phyloP scores from a whole-genome alignment of 1,140 invertebrate species.

The Aphaenogaster floridana region DNA sequence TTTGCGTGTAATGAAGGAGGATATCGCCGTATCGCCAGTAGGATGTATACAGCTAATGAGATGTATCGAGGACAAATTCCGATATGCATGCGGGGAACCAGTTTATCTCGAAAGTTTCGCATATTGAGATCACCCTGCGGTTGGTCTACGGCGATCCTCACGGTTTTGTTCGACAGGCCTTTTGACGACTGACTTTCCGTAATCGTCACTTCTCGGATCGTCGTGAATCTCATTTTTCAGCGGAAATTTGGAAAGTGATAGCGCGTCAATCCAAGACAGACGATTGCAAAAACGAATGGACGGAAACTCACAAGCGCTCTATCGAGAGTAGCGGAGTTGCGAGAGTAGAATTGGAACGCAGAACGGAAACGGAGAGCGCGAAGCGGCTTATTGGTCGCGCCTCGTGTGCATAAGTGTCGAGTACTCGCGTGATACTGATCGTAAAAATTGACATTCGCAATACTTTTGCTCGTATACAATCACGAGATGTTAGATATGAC shows the following conservation, averaged over 20 bases:
- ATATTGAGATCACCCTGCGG: slow-evolving; percentile 66
- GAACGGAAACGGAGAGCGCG: slow-evolving; percentile 64
- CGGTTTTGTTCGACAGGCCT: background rate
- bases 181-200: background rate
- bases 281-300: slow-evolving; percentile 45
- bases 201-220: slow-evolving; percentile 2
- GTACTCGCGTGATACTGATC: slow-evolving; percentile 28
- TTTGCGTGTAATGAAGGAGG: background rate
- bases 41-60: slow-evolving; percentile 76
- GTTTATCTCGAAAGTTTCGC: slow-evolving; percentile 78
- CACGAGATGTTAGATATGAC: background rate
- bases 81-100: slow-evolving; percentile 70
- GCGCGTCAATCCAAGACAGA: background rate
- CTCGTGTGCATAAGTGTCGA: background rate
- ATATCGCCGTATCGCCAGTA: slow-evolving; percentile 54
- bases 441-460: slow-evolving; percentile 25
- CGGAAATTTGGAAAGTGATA: slow-evolving; percentile 39
- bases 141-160: slow-evolving; percentile 57
- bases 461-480: background rate
- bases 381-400: slow-evolving; percentile 21
- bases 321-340: slow-evolving; percentile 24
- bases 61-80: slow-evolving; percentile 81
- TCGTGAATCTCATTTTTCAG: background rate
- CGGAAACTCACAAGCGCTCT: slow-evolving; percentile 45
- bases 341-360: slow-evolving; percentile 60